Evolutionary conservation across 2,113 vertebrate species (phyloP), one percentile per base, ranked within the genome.

Genomic region (Burhinus oedicnemus): DNA sequence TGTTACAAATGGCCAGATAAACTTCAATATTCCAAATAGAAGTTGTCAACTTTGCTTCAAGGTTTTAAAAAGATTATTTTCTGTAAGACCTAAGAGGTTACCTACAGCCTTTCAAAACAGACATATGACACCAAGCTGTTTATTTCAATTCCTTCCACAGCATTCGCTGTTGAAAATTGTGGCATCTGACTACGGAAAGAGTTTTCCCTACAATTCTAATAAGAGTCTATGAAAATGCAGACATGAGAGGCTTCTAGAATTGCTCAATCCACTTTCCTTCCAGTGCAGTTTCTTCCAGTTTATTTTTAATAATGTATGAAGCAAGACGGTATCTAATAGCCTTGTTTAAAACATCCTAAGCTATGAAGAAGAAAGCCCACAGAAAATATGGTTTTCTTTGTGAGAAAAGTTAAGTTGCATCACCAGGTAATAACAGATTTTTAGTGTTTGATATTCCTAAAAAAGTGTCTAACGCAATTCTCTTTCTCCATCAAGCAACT

Each of bases 391-490:
- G 1, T 20, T 80, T 87, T 49, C 20, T 70, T 45, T 52, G 14
- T 61, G 16, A 91, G 18, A 69, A 44, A 36, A 83, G 9, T 51
- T 65, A 38, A 68, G 30, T 36, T 66, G 11, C 49, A 57, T 44
- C 45, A 75, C 34, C 44, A 38, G 27, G 5, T 62, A 80, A 34
- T 36, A 87, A 49, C 9, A 77, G 29, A 49, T 27, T 61, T 93
- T 85, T 52, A n/a, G 27, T 20, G 38, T 55, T 65, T 70, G 27
- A 25, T 74, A 57, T 71, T 91, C 45, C 57, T 61, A 90, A 75
- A 15, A 11, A 70, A 83, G 9, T 0, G 0, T 15, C 15, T 72
- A 62, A 66, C 0, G 1, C 29, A 72, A 32, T 74, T 85, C 12
- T 70, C 11, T 93, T 69, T 80, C 26, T 70, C 15, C 22, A 55